Conservation (phyloP, 2,113 vertebrate species). For the Chloropsis hardwickii region DNA sequence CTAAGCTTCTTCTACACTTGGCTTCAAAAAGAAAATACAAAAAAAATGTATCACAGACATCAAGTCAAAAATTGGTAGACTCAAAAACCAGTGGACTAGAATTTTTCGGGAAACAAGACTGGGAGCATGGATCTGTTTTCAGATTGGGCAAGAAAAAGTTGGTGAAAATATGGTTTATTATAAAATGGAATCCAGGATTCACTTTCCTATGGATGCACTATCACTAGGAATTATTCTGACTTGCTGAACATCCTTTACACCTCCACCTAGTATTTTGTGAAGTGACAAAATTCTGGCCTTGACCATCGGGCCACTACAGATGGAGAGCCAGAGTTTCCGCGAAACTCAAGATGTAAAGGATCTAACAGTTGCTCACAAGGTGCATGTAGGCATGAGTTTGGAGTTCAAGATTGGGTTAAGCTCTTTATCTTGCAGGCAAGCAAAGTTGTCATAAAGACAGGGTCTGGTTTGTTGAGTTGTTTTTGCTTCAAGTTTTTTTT, state of each 20-base stretch:
- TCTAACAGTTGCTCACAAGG: not conserved
- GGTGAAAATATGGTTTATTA: not conserved
- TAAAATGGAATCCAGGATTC: not conserved
- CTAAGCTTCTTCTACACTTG: not conserved
- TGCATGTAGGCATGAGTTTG: not conserved
- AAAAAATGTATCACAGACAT: not conserved
- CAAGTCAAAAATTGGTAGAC: not conserved
- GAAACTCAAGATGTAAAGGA: not conserved
- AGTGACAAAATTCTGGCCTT: not conserved
- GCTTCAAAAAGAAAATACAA: not conserved
- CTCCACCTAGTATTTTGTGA: not conserved
- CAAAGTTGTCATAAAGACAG: not conserved
- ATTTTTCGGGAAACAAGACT: not conserved
- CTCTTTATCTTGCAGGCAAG: not conserved
- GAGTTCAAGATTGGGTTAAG: not conserved
- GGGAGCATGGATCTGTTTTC: not conserved
- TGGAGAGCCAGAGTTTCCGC: not conserved
- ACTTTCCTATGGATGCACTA: not conserved
- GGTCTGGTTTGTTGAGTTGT: not conserved
- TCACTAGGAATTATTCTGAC: not conserved
- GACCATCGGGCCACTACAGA: not conserved
- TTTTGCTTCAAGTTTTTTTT: not conserved
- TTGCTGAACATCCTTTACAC: not conserved
- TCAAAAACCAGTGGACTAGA: not conserved
- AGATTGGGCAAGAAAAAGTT: not conserved